Conservation (phyloP, 1,140 invertebrate species). For the Cotesia typhae region DNA sequence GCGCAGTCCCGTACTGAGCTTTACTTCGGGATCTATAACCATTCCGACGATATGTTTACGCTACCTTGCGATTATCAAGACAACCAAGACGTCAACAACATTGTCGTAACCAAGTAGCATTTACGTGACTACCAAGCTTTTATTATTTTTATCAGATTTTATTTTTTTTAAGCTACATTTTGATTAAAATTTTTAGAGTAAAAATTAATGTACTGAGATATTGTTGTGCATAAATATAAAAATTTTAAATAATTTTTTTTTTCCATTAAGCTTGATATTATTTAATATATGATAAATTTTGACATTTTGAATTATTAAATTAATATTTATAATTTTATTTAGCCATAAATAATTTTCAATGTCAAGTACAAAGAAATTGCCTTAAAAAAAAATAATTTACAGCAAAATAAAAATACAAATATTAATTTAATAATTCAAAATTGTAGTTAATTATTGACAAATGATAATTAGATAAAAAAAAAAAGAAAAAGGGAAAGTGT, state of each 20-base stretch:
- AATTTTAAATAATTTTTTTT: too few species aligned
- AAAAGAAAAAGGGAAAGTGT: background rate
- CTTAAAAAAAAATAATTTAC: too few species aligned
- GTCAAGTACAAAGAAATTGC: too few species aligned
- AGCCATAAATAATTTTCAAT: too few species aligned
- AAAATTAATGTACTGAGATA: too few species aligned
- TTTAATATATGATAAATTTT: too few species aligned
- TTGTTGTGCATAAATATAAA: too few species aligned
- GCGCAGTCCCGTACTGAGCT: background rate
- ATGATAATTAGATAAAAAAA: background rate
- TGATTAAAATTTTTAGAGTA: too few species aligned
- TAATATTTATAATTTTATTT: too few species aligned
- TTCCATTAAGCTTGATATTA: too few species aligned
- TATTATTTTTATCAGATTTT: background rate
- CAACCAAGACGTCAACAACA: too few species aligned
- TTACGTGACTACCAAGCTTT: background rate
- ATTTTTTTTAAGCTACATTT: background rate
- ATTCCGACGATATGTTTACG: conserved; percentile 11
- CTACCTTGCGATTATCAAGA: conserved; percentile 18
- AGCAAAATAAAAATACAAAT: background rate
- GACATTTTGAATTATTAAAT: too few species aligned
- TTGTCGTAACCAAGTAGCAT: background rate
- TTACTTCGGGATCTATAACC: background rate
- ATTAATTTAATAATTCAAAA: background rate
- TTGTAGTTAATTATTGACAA: background rate